phyloP scores from a whole-genome alignment of 2,797 vertebrate genomes.

The Sebastes variabilis region DNA sequence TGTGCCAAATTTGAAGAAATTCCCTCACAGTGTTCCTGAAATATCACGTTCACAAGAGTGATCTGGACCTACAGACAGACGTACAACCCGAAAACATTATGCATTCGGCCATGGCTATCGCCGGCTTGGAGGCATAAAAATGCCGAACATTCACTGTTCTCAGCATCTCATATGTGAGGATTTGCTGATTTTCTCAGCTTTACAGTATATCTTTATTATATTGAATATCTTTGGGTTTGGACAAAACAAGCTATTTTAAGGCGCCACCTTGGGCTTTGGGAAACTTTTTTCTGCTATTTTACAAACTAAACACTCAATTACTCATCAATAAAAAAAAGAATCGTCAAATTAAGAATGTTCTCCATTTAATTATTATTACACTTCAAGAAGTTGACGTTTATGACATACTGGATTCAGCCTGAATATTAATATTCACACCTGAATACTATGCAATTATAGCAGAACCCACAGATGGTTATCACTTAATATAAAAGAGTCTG shows the following conservation, averaged over 20 bases:
- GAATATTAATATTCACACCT: background rate
- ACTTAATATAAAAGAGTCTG: background rate
- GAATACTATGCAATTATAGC: background rate
- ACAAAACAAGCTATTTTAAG: no score
- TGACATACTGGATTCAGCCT: background rate
- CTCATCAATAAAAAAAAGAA: background rate
- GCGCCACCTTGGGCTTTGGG: background rate
- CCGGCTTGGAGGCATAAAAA: no score
- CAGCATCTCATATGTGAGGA: background rate
- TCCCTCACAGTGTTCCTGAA: no score
- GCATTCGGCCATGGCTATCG: no score
- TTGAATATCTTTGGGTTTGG: no score
- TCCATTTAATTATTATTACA: background rate
- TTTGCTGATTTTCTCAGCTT: background rate
- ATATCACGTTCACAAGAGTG: no score
- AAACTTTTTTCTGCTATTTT: background rate
- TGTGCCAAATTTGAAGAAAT: no score
- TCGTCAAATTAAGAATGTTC: background rate
- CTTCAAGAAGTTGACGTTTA: background rate
- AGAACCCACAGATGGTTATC: background rate
- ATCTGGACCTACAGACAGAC: no score
- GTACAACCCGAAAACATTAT: no score
- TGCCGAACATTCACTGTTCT: background rate
- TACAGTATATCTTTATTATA: no score
- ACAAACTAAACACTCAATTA: background rate